A percentile compares a stretch with the other conserved stretches of the same genome.
phyloP scores from a whole-genome alignment of 1,140 invertebrate species.

The Cheumatopsyche charites region DNA sequence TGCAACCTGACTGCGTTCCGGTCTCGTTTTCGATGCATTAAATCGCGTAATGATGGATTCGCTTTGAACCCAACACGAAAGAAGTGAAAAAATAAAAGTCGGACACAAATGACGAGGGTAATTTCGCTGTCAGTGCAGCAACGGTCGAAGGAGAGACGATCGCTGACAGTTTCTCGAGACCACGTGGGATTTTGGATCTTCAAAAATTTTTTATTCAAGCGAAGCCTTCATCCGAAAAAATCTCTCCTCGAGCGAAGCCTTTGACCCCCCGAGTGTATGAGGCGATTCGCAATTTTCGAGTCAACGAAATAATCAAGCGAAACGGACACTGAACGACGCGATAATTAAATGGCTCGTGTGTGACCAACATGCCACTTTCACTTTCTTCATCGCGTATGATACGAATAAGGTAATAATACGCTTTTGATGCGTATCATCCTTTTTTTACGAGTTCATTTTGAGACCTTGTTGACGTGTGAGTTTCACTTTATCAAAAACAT shows the following conservation, averaged over 20 bases:
- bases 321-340: background rate
- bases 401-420: too few species aligned
- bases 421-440: too few species aligned
- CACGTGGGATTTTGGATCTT: conserved; percentile 3
- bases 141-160: background rate
- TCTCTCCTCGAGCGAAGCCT: background rate
- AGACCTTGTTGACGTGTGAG: too few species aligned
- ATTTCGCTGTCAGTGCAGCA: conserved; percentile 13
- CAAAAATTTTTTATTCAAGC: conserved; percentile 4
- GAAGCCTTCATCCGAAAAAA: background rate
- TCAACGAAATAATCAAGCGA: conserved; percentile 12
- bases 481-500: too few species aligned
- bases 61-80: background rate
- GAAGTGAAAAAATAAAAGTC: background rate
- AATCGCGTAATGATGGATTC: conserved; percentile 7
- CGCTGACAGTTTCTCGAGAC: conserved; percentile 7
- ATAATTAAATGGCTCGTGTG: too few species aligned
- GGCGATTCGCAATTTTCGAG: conserved; percentile 1
- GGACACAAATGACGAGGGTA: conserved; percentile 24
- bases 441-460: too few species aligned
- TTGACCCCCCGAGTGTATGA: background rate
- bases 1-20: background rate
- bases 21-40: conserved; percentile 8
- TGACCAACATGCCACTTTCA: too few species aligned
- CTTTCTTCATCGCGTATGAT: too few species aligned